These are phyloP conservation scores for Sphaeridia pumilis DNA, from an alignment of 2,888 invertebrate species.

Conservation along the genomic window DNA sequence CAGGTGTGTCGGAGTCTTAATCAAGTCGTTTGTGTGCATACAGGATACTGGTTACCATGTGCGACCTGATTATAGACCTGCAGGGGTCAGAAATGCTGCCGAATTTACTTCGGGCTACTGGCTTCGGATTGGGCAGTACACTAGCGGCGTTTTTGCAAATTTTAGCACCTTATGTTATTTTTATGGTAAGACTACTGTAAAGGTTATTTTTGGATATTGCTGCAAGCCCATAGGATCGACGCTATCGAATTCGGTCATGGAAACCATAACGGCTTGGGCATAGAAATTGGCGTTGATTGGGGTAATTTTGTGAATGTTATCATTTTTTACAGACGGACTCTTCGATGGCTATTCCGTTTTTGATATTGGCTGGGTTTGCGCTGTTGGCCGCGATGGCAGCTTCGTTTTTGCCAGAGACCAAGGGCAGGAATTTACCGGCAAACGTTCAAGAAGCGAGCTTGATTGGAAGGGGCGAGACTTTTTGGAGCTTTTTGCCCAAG, in stretches of 20 bases:
- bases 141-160: conserved; percentile 8
- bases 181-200: conserved; percentile 5
- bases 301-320: neutral
- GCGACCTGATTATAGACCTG: conserved; percentile 13
- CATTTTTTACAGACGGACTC: conserved; percentile 6
- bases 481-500: conserved; percentile 26
- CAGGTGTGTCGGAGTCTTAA: neutral
- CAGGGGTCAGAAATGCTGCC: conserved; percentile 14
- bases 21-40: neutral
- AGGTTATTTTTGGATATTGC: neutral
- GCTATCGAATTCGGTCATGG: too few relatives aligned
- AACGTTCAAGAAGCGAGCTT: conserved; percentile 49
- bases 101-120: conserved; percentile 7
- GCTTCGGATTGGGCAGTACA: conserved; percentile 11
- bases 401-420: conserved; percentile 8
- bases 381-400: neutral
- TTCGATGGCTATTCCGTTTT: conserved; percentile 6
- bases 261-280: too few relatives aligned
- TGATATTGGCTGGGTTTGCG: conserved; percentile 5
- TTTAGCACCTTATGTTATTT: conserved; percentile 7
- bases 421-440: conserved; percentile 47
- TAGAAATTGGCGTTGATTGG: too few relatives aligned
- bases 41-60: conserved; percentile 13
- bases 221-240: too few relatives aligned
- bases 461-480: conserved; percentile 44